Evolutionary conservation across 2,888 invertebrate genomes (phyloP).

Genomic region (Xestia c-nigrum): DNA sequence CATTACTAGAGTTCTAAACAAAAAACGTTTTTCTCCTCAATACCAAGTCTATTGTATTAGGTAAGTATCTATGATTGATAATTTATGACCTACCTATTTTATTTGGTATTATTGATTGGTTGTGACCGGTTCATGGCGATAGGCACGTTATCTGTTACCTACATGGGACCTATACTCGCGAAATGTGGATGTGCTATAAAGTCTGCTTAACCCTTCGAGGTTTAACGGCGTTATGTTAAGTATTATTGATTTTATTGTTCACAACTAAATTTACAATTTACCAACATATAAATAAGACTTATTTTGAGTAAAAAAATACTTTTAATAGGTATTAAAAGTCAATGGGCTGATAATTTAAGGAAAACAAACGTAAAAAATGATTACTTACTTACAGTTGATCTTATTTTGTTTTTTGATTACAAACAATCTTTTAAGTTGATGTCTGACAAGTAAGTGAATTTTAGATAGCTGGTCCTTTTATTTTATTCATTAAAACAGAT

Average conservation of each 20-base stretch:
- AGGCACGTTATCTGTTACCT: accelerated
- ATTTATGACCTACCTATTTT: no score
- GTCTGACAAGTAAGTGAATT: conserved; percentile 10
- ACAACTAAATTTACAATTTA: background rate
- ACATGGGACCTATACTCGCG: no score
- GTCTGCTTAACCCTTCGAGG: background rate
- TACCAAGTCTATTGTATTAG: no score
- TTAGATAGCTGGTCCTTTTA: conserved; percentile 3
- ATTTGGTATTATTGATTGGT: no score
- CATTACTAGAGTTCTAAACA: background rate
- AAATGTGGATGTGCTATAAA: no score
- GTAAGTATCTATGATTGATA: background rate
- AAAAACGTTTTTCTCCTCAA: background rate
- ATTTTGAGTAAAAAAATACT: background rate
- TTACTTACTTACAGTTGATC: conserved; percentile 33
- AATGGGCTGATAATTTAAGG: background rate
- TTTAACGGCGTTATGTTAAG: background rate
- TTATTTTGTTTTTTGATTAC: conserved; percentile 14
- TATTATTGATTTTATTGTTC: background rate
- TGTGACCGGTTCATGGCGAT: background rate
- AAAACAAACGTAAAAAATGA: background rate
- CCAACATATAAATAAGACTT: background rate
- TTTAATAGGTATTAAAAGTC: conserved; percentile 3
- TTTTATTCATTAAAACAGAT: conserved; percentile 20
- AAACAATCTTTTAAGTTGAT: background rate